Conservation (phyloP, 2,888 invertebrate species). For the Mythimna impura region DNA sequence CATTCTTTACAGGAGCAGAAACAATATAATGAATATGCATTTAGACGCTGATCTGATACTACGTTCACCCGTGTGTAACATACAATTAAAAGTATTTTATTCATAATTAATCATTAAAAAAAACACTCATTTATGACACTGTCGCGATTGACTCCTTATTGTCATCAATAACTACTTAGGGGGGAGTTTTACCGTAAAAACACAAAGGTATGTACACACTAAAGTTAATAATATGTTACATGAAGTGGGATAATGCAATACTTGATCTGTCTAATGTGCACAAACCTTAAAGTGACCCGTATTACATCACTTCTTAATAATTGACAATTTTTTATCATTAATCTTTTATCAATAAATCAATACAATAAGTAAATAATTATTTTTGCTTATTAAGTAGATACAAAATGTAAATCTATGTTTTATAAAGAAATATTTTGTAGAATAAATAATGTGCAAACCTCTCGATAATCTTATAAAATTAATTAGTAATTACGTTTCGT, state of each 20-base stretch:
- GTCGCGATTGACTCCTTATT: slow-evolving; percentile 81
- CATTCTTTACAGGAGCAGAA: slow-evolving; percentile 54
- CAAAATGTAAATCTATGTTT: slow-evolving; percentile 60
- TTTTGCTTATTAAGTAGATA: slow-evolving; percentile 61
- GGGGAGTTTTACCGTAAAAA: slow-evolving; percentile 57
- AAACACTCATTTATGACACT: slow-evolving; percentile 80
- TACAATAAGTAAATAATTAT: slow-evolving; percentile 55
- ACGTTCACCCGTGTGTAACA: slow-evolving; percentile 69
- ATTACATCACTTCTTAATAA: slow-evolving; percentile 63
- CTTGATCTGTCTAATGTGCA: slow-evolving; percentile 72
- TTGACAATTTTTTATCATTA: slow-evolving; percentile 39
- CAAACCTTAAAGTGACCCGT: slow-evolving; percentile 70
- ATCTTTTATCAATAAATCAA: slow-evolving; percentile 51
- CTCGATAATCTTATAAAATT: slow-evolving; percentile 41
- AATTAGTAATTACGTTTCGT: slow-evolving; percentile 32
- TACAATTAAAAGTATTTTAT: slow-evolving; percentile 67
- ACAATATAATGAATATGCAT: slow-evolving; percentile 64
- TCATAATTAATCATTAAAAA: slow-evolving; percentile 66
- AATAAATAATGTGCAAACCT: slow-evolving; percentile 55
- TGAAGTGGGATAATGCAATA: slow-evolving; percentile 60
- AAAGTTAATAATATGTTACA: slow-evolving; percentile 62
- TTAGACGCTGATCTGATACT: slow-evolving; percentile 69
- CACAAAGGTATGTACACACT: slow-evolving; percentile 74
- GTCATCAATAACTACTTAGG: slow-evolving; percentile 70
- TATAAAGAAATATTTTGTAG: slow-evolving; percentile 57